Base-by-base conservation (phyloP, 2,797 vertebrate genomes). In the Numenius phaeopus region DNA sequence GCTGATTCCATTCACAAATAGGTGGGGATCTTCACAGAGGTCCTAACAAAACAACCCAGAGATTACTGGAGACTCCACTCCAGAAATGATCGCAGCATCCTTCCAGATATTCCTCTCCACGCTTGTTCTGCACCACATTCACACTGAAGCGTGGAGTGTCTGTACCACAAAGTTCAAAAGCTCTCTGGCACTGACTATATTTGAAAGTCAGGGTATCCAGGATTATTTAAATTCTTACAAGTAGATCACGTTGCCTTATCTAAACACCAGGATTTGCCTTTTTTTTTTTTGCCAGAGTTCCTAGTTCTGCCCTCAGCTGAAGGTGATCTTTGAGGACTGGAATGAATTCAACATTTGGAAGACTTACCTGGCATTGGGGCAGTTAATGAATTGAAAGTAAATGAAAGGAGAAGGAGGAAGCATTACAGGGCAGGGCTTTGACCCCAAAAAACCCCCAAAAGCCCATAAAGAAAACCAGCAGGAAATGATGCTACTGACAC, bases 1-100 rank as follows among this genome's bases (percentile, higher is more conserved):
- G 94, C 99, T 99, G 92, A 99, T 99, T 69, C 99, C 99, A 44
- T 99, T 98, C 79, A 99, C 99, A 96, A 99, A 98, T 89, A 99
- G 97, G 72, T n/a, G 98, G 3, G 99, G 99, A 2, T 98, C 98
- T 46, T 98, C 93, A 70, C 98, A 98, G 79, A 99, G 98, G 46
- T 99, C 99, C 99, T 99, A 64, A 32, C 55, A 86, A 84, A 94
- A 42, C 67, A 97, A 72, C 97, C 30, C 39, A 77, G 49, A 58
- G 32, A 13, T 71, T 76, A 83, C 34, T 72, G 57, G 32, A 37
- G 46, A 23, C 15, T 77, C 15, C 42, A 14, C 23, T 34, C 46
- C 65, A 70, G 49, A 79, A 52, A 75, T 2, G 3, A 76, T 29
- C 22, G 37, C 71, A 71, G 37, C 44, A 71, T 32, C 57, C 40